phyloP scores from a whole-genome alignment of 2,113 vertebrate genomes.

The Pardalotus punctatus region DNA sequence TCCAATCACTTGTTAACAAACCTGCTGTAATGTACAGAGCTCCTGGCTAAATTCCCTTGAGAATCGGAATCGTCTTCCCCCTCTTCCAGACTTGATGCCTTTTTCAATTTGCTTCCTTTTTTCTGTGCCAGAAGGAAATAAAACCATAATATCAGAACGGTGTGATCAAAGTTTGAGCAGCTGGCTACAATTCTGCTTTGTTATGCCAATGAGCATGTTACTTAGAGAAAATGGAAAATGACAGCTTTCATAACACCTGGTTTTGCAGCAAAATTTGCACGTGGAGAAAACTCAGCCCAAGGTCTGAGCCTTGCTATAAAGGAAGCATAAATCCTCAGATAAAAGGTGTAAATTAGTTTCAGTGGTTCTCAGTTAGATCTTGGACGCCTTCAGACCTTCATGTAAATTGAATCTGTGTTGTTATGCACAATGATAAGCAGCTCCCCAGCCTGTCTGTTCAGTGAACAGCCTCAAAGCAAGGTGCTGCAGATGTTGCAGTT shows the following conservation, averaged over 20 bases:
- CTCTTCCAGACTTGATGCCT: conserved; percentile 86
- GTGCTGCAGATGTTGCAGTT: background rate
- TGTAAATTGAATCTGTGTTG: background rate
- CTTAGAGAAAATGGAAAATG: background rate
- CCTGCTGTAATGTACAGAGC: conserved; percentile 82
- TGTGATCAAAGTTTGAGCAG: background rate
- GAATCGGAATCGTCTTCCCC: conserved; percentile 84
- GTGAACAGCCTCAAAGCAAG: background rate
- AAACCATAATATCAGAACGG: background rate
- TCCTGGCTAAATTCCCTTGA: conserved; percentile 77
- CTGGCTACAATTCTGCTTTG: background rate
- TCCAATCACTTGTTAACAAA: conserved; percentile 42
- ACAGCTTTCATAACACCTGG: background rate
- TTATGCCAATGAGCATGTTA: background rate
- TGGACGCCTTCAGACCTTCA: background rate
- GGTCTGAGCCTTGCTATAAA: background rate
- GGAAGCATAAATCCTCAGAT: background rate
- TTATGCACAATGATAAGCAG: background rate
- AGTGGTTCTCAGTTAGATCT: background rate
- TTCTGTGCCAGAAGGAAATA: conserved; percentile 76
- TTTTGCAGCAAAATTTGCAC: background rate
- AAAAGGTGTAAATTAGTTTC: background rate
- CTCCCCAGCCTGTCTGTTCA: background rate
- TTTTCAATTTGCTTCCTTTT: conserved; percentile 88
- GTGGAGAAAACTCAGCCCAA: background rate